Evolutionary conservation across 1,140 invertebrate genomes (phyloP).

Genomic region (Hestina assimilis): DNA sequence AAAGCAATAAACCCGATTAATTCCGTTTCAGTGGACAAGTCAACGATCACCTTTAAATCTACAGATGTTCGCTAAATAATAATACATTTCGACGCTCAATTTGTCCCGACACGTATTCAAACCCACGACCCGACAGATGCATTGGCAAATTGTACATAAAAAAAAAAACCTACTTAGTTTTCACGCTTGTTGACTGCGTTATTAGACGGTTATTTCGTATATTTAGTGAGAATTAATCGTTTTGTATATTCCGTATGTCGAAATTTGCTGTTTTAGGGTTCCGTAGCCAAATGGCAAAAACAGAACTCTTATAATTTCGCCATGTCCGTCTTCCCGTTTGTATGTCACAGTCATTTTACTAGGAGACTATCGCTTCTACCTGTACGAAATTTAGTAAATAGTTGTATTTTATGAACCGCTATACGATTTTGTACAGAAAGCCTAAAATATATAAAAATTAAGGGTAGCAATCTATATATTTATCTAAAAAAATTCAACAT

Average conservation of each 20-base stretch:
- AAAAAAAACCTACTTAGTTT: constrained; percentile 15
- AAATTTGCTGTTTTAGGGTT: too few species aligned
- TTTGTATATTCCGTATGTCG: not conserved
- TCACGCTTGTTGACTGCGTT: constrained; percentile 22
- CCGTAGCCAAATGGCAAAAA: too few species aligned
- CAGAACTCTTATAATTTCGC: too few species aligned
- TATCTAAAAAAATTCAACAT: too few species aligned
- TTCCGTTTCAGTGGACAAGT: not conserved
- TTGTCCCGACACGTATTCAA: constrained; percentile 12
- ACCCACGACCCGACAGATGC: constrained; percentile 24
- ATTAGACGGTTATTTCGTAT: constrained; percentile 20
- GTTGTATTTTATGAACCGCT: too few species aligned
- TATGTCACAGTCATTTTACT: too few species aligned
- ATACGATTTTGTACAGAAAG: too few species aligned
- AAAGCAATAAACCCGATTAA: constrained; percentile 6
- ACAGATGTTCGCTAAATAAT: constrained; percentile 15
- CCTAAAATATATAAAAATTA: too few species aligned
- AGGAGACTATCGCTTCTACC: too few species aligned
- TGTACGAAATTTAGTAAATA: too few species aligned
- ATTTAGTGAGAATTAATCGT: constrained; percentile 15
- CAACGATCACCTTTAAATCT: constrained; percentile 10
- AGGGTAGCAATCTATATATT: too few species aligned
- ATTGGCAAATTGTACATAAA: constrained; percentile 2
- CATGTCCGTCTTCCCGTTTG: too few species aligned
- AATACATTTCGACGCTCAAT: constrained; percentile 12